Conservation (phyloP, 1,140 invertebrate genomes). For the Nebria ingens region DNA sequence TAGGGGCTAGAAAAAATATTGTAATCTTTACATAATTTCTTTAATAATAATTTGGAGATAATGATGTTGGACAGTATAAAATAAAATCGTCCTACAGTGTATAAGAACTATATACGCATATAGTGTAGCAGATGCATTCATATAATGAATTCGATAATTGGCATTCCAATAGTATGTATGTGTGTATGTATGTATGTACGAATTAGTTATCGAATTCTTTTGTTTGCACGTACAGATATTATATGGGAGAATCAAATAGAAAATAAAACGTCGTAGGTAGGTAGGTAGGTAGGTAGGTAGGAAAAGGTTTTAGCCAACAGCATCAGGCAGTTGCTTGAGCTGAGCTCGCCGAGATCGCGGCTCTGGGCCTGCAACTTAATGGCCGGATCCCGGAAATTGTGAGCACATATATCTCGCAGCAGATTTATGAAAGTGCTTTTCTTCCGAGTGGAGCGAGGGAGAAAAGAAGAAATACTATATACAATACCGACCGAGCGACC, state of each 20-base stretch:
- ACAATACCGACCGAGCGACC: constrained; percentile 19
- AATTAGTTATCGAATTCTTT: neutral
- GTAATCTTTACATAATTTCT: no score
- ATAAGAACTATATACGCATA: no score
- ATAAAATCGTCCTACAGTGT: no score
- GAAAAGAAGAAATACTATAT: constrained; percentile 26
- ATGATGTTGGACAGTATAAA: no score
- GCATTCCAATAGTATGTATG: no score
- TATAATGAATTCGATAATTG: no score
- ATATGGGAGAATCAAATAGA: constrained; percentile 1
- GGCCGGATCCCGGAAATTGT: constrained; percentile 79
- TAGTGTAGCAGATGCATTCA: no score
- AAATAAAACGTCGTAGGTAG: neutral
- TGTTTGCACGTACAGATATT: constrained; percentile 7
- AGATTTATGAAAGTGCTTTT: constrained; percentile 75
- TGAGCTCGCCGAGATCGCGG: constrained; percentile 21
- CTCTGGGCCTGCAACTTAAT: constrained; percentile 49
- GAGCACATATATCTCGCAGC: constrained; percentile 74
- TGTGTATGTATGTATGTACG: neutral
- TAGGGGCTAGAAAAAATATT: no score
- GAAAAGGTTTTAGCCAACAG: no score
- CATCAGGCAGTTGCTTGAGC: constrained; percentile 17
- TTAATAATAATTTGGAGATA: no score
- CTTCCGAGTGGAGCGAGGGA: constrained; percentile 28
- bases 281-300: neutral